Conservation (phyloP, 2,888 invertebrate genomes). For the Polietes domitor region DNA sequence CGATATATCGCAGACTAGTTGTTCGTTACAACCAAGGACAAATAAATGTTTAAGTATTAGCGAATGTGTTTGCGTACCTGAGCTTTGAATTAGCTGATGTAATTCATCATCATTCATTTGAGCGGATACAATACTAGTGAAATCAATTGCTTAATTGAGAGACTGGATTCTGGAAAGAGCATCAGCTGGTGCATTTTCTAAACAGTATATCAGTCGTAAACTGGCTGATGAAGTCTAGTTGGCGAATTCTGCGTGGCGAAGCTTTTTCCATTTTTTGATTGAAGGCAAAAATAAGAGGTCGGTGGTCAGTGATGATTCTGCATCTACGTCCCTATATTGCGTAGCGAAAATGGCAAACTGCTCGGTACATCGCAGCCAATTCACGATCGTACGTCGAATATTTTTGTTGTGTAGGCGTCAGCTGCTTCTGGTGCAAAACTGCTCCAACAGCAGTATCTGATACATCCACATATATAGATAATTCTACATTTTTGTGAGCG, state of each 20-base stretch:
- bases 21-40: constrained; percentile 25
- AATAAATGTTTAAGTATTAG: constrained; percentile 12
- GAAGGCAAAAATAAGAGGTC: constrained; percentile 26
- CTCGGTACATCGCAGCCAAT: constrained; percentile 1
- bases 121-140: constrained; percentile 65
- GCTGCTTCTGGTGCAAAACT: background rate
- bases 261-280: constrained; percentile 29
- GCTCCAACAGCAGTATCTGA: constrained; percentile 38
- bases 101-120: background rate
- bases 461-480: too few relatives aligned
- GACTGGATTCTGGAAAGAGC: constrained; percentile 30
- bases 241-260: constrained; percentile 9
- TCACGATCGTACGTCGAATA: constrained; percentile 25
- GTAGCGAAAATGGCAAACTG: constrained; percentile 23
- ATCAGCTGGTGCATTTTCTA: constrained; percentile 16
- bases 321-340: background rate
- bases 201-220: constrained; percentile 23
- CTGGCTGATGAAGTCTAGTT: constrained; percentile 27
- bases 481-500: too few relatives aligned
- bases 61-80: constrained; percentile 20
- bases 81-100: background rate
- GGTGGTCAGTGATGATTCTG: constrained; percentile 15
- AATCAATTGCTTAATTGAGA: constrained; percentile 52
- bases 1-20: constrained; percentile 21
- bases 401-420: background rate